Evolutionary conservation across 2,888 invertebrate species (phyloP), one percentile per base, ranked within the genome.

Genomic region (Sialis fuliginosa): DNA sequence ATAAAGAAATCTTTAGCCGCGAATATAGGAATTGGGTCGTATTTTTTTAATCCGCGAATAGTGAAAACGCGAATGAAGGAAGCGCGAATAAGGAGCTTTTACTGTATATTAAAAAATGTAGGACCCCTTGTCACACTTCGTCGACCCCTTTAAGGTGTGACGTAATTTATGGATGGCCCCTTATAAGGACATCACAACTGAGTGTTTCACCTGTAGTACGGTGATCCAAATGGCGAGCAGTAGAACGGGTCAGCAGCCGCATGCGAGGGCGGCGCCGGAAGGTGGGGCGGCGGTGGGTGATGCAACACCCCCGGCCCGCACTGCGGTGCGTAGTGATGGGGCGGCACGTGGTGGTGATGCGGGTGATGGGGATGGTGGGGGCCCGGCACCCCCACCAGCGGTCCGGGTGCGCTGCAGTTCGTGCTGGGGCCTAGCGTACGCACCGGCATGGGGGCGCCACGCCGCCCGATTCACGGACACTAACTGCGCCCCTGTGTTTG

Each of bases 171-270:
- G n/a, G n/a, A n/a, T n/a, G n/a, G n/a, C n/a, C n/a, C n/a, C n/a
- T n/a, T 22, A 22, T 22, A 22, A 22, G 22, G 22, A 22, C 37
- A 7, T 37, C 12, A 37, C 37, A 37, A 37, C 8, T 37, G 5
- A 6, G 4, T 35, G 5, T n/a, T 57, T 65, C 63, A 74, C 74
- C 74, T 74, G 65, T 69, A 72, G 57, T 73, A 73, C 10, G 71
- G 71, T 47, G 68, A 68, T 47, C 71, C 72, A 52, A 74, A 74
- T 2, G 74, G 74, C 42, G 73, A 69, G 54, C 72, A 73, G 61
- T 73, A 74, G 60, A 74, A 74, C 1, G 72, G 72, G 54, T 74
- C 73, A 54, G 66, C 64, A 22, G 22, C 22, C 22, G 22, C 22
- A 22, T 22, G 22, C 22, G 22, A 22, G 30, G 55, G 53, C 40